Base-by-base conservation (phyloP, 2,888 invertebrate species). In the Amphipyra tragopoginis region DNA sequence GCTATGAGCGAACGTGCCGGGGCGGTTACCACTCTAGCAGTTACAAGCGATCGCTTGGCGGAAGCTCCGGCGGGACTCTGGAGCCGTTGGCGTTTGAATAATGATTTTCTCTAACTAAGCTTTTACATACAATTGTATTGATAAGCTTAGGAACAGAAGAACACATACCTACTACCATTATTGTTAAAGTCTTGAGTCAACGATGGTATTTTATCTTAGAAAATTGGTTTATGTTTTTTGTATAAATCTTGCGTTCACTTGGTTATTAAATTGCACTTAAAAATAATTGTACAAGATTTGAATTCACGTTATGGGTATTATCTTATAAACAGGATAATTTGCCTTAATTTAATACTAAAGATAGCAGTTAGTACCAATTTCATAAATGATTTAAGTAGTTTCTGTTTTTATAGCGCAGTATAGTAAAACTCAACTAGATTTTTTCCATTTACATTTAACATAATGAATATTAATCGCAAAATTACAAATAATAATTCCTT, bases 1-100 rank as follows among this genome's bases (percentile, higher is more conserved):
- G 90, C 89, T 86, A 87, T 87, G 80, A 84, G 86, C 84, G 86
- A 89, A 90, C 92, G 90, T 90, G 90, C 89, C 80, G 78, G 84
- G 87, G 87, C 85, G 86, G 83, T 81, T 75, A 77, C 60, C 69
- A 65, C 63, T 76, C 79, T 52, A 61, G 44, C 53, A 43, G 59
- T 54, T 47, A 73, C 72, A 75, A 76, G 65, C 79, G 80, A 82
- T 71, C 74, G 80, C 72, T 80, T 81, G 80, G 81, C 81, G 85
- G 88, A 85, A 90, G 85, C 82, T 74, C 75, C 33, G 56, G 64
- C 48, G 47, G 59, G 64, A 71, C 66, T 63, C 54, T 51, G 45
- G 38, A 57, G 47, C 61, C 59, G 47, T 60, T 71, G 76, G 71
- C 72, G 71, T 78, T 68, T 75, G 61, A 75, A 75, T 78, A 75